Conservation (phyloP, 2,888 invertebrate species). For the Callinectes sapidus region DNA sequence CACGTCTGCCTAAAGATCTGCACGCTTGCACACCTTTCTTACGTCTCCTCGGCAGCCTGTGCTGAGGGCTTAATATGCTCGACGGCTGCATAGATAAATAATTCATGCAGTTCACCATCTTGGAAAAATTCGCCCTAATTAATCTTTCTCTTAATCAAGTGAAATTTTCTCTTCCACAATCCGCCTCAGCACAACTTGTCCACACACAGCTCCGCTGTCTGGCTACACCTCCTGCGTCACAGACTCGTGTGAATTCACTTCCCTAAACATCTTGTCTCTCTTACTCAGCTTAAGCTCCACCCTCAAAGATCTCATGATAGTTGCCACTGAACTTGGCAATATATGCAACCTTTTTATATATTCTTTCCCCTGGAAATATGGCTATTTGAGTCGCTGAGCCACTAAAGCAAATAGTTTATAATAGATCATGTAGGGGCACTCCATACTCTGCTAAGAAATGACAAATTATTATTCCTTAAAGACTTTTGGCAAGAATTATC, state of each 20-base stretch:
- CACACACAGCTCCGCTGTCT: background rate
- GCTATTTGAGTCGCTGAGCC: background rate
- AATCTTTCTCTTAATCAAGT: background rate
- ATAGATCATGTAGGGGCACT: background rate
- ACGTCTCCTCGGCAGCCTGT: background rate
- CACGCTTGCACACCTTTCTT: background rate
- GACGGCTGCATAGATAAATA: background rate
- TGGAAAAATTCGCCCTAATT: background rate
- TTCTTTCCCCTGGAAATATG: background rate
- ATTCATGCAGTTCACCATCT: background rate
- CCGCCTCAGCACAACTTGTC: background rate
- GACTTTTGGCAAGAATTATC: background rate
- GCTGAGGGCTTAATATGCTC: background rate
- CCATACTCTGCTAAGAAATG: background rate
- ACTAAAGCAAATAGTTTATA: background rate
- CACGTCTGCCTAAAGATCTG: background rate
- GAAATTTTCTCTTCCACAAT: background rate
- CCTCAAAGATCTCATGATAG: background rate
- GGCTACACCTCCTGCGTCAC: background rate
- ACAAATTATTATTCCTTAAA: background rate
- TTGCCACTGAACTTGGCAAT: background rate
- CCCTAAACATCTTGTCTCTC: background rate
- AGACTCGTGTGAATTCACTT: background rate
- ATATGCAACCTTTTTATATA: background rate
- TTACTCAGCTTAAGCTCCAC: background rate